Evolutionary conservation across 2,797 vertebrate genomes (phyloP), one percentile per base, ranked within the genome.

Genomic region (Sciurus vulgaris): DNA sequence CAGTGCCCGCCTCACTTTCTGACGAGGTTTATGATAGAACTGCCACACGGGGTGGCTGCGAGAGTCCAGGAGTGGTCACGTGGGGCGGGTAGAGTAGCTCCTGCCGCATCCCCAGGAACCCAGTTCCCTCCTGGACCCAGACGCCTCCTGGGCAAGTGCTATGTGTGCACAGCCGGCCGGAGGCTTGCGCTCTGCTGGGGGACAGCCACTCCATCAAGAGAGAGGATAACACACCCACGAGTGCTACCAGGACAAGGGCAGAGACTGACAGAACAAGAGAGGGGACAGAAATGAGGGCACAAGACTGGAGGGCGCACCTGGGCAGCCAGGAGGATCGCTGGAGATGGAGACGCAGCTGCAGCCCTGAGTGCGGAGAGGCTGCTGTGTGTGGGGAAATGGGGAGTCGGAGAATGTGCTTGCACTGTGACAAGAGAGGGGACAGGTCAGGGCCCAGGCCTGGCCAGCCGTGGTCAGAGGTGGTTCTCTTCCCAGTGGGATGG

Each of bases 101-200:
- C 86, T 18, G 3, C 3, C 4, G 0, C 7, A 59, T n/a, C 3
- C 12, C 3, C 6, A 15, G 14, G 24, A 3, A 5, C 24, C 22
- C 47, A 26, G 20, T 41, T 49, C 61, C 35, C 9, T 26, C 12
- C 49, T 2, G 76, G 33, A 13, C 28, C 17, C 5, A 24, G 38
- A 18, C 2, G 8, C 51, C 12, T 61, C 10, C 26, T 67, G 28
- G 3, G 15, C 11, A 13, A 28, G 14, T 3, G 0, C 12, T 20
- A 38, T 35, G 56, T 0, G 17, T 3, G 2, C 3, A 13, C 4
- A 18, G 70, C 38, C 38, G 54, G 35, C 49, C 59, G 67, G 12
- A 41, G 49, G 20, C 13, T 12, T 44, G 26, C 51, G 70, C 26
- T 76, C 35, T 38, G n/a, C 47, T 14, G 54, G 13, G 14, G 30